A percentile compares a stretch with the other conserved stretches of the same genome.
phyloP scores from a whole-genome alignment of 2,888 invertebrate genomes.

The Leucophenga maculata region DNA sequence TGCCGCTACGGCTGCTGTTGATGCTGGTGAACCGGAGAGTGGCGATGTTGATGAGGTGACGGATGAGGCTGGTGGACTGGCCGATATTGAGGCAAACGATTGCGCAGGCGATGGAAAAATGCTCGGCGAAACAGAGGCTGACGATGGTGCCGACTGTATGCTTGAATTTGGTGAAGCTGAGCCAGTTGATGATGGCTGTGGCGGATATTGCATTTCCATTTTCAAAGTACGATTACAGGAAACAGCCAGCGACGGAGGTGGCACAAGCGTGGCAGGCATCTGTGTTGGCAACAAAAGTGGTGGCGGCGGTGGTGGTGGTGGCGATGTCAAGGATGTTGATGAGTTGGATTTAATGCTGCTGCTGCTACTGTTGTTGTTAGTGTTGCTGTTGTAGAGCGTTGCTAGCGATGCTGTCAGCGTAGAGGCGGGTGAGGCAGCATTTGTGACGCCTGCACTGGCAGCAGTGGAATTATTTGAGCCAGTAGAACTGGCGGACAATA shows the following conservation, averaged over 20 bases:
- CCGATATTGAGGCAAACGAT: constrained; percentile 67
- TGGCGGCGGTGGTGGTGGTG: constrained; percentile 1
- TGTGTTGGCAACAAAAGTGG: background rate
- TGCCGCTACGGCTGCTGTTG: constrained; percentile 33
- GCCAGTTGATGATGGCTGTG: constrained; percentile 71
- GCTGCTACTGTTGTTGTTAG: constrained; percentile 33
- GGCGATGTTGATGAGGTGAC: constrained; percentile 49
- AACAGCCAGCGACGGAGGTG: background rate
- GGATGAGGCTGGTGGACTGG: constrained; percentile 57
- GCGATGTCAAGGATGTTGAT: constrained; percentile 29
- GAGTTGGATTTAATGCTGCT: constrained; percentile 16
- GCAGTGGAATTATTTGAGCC: constrained; percentile 27
- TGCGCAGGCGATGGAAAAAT: constrained; percentile 70
- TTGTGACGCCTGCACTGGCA: constrained; percentile 34
- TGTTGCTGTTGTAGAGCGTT: constrained; percentile 33
- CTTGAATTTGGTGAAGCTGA: constrained; percentile 69
- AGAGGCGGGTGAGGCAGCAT: constrained; percentile 37
- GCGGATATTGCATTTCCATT: constrained; percentile 70
- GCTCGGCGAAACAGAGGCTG: constrained; percentile 71
- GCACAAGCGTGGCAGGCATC: background rate
- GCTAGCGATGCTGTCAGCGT: constrained; percentile 31
- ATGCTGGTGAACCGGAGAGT: constrained; percentile 49
- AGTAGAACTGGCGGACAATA: constrained; percentile 44
- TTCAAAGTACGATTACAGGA: constrained; percentile 53
- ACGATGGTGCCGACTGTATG: constrained; percentile 67